These are phyloP conservation scores for Fragum whitleyi DNA, from an alignment of 2,888 invertebrate genomes.

Conservation along the genomic window DNA sequence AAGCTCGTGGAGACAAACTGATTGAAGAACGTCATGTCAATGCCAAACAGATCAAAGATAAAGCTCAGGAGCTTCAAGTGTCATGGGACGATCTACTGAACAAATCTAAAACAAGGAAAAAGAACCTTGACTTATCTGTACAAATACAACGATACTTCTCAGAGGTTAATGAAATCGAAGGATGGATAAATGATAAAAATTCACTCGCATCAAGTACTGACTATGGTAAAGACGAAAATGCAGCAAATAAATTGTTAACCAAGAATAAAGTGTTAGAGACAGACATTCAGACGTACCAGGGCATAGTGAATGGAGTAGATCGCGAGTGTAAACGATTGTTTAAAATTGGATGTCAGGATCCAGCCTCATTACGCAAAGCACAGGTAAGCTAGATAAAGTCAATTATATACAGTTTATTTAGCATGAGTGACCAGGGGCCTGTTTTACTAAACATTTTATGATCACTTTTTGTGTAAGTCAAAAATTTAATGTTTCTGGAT, in stretches of 20 bases:
- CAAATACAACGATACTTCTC: conserved; percentile 97
- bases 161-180: conserved; percentile 98
- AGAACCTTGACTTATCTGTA: conserved; percentile 93
- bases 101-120: conserved; percentile 90
- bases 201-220: conserved; percentile 95
- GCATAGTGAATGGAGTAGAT: conserved; percentile 80
- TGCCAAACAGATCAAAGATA: conserved; percentile 90
- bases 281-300: conserved; percentile 83
- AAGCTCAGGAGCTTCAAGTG: conserved; percentile 90
- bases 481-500: too few species aligned
- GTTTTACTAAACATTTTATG: too few species aligned
- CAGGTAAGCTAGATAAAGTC: conserved; percentile 82
- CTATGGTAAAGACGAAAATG: conserved; percentile 96
- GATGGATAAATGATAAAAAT: conserved; percentile 98
- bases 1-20: conserved; percentile 91
- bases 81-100: conserved; percentile 91
- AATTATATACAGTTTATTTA: too few species aligned
- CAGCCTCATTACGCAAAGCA: conserved; percentile 78
- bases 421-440: too few species aligned
- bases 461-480: too few species aligned
- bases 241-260: conserved; percentile 96
- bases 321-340: conserved; percentile 81
- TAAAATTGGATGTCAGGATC: conserved; percentile 93
- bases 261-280: conserved; percentile 94
- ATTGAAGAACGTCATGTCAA: conserved; percentile 93